Base-by-base conservation (phyloP, 2,113 vertebrate species). In the Thamnaconus septentrionalis region DNA sequence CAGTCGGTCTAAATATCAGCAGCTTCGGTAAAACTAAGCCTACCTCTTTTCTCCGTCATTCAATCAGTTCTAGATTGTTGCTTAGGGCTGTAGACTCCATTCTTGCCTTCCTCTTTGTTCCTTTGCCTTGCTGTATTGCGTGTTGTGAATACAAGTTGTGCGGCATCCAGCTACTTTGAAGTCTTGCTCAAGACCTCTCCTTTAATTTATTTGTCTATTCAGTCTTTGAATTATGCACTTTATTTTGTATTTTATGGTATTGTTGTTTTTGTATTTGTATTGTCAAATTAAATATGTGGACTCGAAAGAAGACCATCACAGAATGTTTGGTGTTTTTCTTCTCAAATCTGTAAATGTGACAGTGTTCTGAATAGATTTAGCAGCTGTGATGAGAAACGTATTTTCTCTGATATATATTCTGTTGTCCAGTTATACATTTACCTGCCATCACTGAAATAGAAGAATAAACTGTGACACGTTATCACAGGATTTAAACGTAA, bases 151-250 rank as follows among this genome's bases (percentile, higher is more conserved):
- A 31, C 56, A 40, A 9, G 43, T 41, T 69, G 45, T 40, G 46
- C 12, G 11, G 39, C 53, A 7, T 4, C 42, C 31, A n/a, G 11
- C 59, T 18, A 71, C 56, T 6, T 11, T 48, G 12, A 6, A 39
- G 8, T 73, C 9, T 62, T 11, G 53, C 11, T 63, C 41, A 69
- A 41, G 40, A 31, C 18, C 18, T 31, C 18, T 59, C 4, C 58
- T 66, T 61, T 67, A 44, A 73, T 62, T 67, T 65, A 80, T 74
- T 69, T 70, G 42, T 0, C 31, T 49, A 44, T 42, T 8, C 4
- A 7, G 7, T 64, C 18, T 56, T 74, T 53, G 53, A 67, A 54
- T 71, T 1, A 66, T 75, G 67, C 74, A 78, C 75, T 80, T 81
- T 76, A 76, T 73, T 69, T 71, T 68, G 45, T 48, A 51, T 74